A percentile compares a stretch with the other conserved stretches of the same genome.
Conservation (phyloP, 1,140 invertebrate genomes). For the Panonychus citri region DNA sequence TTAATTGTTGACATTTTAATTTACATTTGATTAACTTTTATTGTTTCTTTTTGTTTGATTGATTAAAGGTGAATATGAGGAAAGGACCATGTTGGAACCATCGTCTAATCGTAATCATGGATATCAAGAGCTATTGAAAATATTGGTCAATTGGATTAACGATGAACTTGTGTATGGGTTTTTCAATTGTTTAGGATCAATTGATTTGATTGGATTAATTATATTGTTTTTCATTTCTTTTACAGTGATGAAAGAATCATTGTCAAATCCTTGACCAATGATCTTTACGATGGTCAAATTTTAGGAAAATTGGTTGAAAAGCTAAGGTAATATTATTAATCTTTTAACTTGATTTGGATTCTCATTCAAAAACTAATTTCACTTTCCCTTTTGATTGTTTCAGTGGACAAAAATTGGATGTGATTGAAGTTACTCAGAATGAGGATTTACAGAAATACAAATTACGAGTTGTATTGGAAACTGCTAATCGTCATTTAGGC, state of each 20-base stretch:
- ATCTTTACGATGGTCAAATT: constrained; percentile 95
- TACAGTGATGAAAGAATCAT: constrained; percentile 88
- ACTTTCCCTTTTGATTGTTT: constrained; percentile 5
- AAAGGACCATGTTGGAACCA: constrained; percentile 81
- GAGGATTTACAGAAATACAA: constrained; percentile 95
- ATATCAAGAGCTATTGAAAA: constrained; percentile 56
- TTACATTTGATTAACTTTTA: constrained; percentile 3
- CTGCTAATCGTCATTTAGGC: constrained; percentile 49
- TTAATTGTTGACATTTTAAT: background rate
- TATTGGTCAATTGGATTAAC: constrained; percentile 95
- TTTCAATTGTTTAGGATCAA: background rate
- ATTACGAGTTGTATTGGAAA: constrained; percentile 57
- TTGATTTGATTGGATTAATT: background rate
- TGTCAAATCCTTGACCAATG: constrained; percentile 86
- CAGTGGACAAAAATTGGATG: constrained; percentile 54
- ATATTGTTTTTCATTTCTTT: background rate
- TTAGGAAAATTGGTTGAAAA: constrained; percentile 62
- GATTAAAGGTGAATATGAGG: constrained; percentile 70
- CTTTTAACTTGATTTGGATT: background rate
- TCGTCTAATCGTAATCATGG: constrained; percentile 61
- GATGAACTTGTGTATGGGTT: constrained; percentile 37
- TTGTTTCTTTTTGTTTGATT: background rate
- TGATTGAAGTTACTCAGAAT: constrained; percentile 93
- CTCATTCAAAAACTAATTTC: background rate
- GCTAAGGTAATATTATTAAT: constrained; percentile 27